phyloP scores from a whole-genome alignment of 2,797 vertebrate genomes.

The Coranthus polyacanthus region DNA sequence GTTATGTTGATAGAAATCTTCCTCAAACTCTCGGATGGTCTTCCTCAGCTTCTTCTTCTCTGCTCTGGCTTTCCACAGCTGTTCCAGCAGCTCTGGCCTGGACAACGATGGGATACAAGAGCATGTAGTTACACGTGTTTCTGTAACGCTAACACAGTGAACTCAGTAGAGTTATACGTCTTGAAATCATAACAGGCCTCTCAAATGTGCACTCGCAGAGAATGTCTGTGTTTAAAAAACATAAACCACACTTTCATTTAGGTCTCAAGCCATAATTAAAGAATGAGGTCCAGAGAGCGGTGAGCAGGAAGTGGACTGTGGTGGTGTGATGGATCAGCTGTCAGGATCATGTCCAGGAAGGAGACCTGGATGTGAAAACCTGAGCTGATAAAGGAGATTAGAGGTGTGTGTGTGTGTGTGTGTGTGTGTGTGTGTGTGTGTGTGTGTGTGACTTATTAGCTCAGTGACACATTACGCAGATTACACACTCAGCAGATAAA shows the following conservation, averaged over 20 bases:
- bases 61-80: constrained; percentile 97
- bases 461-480: constrained; percentile 12
- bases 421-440: no score
- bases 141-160: no score
- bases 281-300: neutral
- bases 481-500: constrained; percentile 30
- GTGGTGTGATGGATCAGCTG: constrained; percentile 7
- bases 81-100: constrained; percentile 98
- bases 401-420: constrained; percentile 1
- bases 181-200: no score
- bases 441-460: no score
- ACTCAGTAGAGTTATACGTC: no score
- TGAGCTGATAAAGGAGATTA: constrained; percentile 33
- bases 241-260: no score
- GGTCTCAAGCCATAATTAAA: neutral
- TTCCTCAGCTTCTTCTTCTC: constrained; percentile 98
- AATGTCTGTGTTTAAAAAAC: no score
- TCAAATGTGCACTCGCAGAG: no score
- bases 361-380: constrained; percentile 14
- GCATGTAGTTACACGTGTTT: neutral
- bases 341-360: constrained; percentile 13
- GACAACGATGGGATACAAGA: constrained; percentile 47
- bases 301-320: constrained; percentile 31
- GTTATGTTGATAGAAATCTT: constrained; percentile 95
- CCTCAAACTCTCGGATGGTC: constrained; percentile 94